These are phyloP conservation scores for Pseudomyrmex sp. DNA, from an alignment of 1,140 invertebrate species.

Conservation along the genomic window DNA sequence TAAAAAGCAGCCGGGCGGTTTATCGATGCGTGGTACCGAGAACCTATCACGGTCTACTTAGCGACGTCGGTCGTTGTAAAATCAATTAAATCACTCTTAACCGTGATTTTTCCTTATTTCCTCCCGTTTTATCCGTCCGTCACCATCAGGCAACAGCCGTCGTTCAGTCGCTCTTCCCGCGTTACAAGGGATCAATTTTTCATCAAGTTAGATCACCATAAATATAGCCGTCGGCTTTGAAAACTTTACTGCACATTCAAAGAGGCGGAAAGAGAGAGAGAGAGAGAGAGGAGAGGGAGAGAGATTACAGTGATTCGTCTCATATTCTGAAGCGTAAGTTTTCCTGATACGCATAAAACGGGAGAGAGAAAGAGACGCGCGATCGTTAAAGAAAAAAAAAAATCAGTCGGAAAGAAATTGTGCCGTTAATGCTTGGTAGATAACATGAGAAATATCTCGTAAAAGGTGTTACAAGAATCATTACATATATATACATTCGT, in stretches of 20 bases:
- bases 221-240: conserved; percentile 46
- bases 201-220: conserved; percentile 53
- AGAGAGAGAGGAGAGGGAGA: too few species aligned
- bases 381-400: background rate
- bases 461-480: background rate
- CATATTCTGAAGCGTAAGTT: background rate
- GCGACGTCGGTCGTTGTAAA: conserved; percentile 56
- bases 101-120: conserved; percentile 61
- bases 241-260: conserved; percentile 32
- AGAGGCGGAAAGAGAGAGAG: background rate
- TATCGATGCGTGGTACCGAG: conserved; percentile 79
- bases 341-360: background rate
- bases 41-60: conserved; percentile 61
- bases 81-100: conserved; percentile 61
- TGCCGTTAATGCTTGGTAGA: background rate
- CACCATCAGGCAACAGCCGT: background rate
- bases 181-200: conserved; percentile 48
- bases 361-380: background rate
- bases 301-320: conserved; percentile 1
- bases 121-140: conserved; percentile 46
- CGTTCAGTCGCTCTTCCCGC: conserved; percentile 32
- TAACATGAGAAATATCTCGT: background rate
- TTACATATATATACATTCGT: background rate
- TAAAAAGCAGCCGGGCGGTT: conserved; percentile 74
- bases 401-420: background rate